Evolutionary conservation across 2,888 invertebrate genomes (phyloP).

Genomic region (Apotomis capreana): DNA sequence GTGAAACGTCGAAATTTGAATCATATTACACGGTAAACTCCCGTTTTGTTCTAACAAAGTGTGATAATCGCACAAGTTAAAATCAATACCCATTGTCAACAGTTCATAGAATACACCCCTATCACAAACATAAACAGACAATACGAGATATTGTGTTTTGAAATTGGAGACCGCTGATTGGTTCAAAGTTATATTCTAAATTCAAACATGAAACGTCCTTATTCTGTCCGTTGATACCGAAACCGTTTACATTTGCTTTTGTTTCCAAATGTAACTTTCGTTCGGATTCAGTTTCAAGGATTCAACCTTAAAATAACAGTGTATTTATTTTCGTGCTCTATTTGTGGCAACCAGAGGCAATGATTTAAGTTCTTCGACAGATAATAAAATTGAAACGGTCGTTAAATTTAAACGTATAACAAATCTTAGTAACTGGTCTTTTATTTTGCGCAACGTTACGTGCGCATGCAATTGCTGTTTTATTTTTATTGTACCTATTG

Average conservation of each 20-base stretch:
- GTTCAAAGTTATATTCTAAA: constrained; percentile 15
- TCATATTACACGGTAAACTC: too few relatives aligned
- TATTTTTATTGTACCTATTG: too few relatives aligned
- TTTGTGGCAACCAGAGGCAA: constrained; percentile 36
- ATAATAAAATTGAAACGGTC: constrained; percentile 51
- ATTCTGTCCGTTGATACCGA: constrained; percentile 19
- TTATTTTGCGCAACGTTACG: constrained; percentile 11
- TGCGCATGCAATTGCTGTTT: background rate
- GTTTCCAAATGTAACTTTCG: constrained; percentile 15
- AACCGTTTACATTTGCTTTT: background rate
- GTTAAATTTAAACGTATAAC: constrained; percentile 49
- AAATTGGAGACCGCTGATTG: constrained; percentile 13
- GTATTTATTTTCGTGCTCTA: constrained; percentile 30
- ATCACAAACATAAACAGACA: background rate
- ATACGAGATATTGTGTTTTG: background rate
- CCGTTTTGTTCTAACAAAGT: too few relatives aligned
- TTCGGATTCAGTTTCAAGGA: constrained; percentile 25
- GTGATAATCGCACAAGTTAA: too few relatives aligned
- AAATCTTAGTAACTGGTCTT: constrained; percentile 47
- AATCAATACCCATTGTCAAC: too few relatives aligned
- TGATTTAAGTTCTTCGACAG: constrained; percentile 47
- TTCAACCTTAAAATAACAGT: constrained; percentile 29
- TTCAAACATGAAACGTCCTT: constrained; percentile 13
- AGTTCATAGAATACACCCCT: constrained; percentile 10
- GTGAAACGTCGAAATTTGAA: too few relatives aligned